Evolutionary conservation across 2,113 vertebrate genomes (phyloP), one percentile per base, ranked within the genome.

Genomic region (Microcebus griseorufus): DNA sequence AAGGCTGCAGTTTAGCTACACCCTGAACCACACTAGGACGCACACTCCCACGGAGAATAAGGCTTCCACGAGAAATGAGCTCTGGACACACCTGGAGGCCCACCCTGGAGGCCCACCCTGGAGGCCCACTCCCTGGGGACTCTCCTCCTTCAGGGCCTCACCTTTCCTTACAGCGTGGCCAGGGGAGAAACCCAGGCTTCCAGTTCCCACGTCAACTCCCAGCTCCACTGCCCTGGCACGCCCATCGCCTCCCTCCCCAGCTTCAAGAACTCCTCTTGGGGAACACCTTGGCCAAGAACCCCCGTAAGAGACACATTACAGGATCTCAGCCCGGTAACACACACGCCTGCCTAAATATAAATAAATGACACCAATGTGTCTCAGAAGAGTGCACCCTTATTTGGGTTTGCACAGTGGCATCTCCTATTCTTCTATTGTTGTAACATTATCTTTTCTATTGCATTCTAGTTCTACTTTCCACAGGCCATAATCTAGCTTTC

Each of bases 311-410:
- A 27, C 45, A 29, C 37, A 45, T 11, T 3, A 27, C 20, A 37
- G 22, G 4, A 25, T 69, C 78, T 51, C 6, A 12, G 27, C 39
- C 70, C 9, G 25, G 51, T 6, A 39, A 32, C 37, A 20, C 76
- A 20, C 0, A 42, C 23, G 0, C 9, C 20, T 9, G 11, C 1
- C 4, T 8, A 6, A 27, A 10, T n/a, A 13, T 55, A 78, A 79
- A 14, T 23, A 58, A 55, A 45, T 34, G 65, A 67, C 55, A 55
- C 29, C 39, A 34, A 69, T 1, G 3, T 18, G 0, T 20, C 51
- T 12, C 18, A 29, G n/a, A 87, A 58, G 16, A 32, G 7, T 51
- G 55, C 4, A 2, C 81, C 48, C 13, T 62, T 34, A 2, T 0
- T 3, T 0, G 34, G 14, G 11, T 82, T 78, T 55, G 42, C 3